Conservation (phyloP, 2,113 vertebrate species). For the Dicentrarchus labrax region DNA sequence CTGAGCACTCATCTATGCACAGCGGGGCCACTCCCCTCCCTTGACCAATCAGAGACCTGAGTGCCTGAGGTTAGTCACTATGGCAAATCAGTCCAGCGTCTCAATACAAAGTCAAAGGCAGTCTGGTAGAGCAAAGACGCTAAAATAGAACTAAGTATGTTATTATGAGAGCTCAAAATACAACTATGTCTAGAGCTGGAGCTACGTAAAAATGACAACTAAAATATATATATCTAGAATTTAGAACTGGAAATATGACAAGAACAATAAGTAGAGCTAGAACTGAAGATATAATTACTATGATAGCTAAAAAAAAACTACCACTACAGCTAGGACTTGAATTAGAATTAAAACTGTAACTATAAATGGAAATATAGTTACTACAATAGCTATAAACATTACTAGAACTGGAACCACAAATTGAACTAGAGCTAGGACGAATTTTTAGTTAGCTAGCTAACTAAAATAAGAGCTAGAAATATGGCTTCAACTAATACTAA, state of each 20-base stretch:
- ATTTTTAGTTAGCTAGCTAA: background rate
- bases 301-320: background rate
- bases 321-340: background rate
- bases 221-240: too few species aligned
- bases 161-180: too few species aligned
- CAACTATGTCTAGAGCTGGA: background rate
- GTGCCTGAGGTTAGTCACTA: conserved; percentile 73
- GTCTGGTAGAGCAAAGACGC: conserved; percentile 4
- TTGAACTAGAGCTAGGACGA: background rate
- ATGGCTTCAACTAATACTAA: background rate
- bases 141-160: background rate
- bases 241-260: background rate
- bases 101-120: conserved; percentile 60
- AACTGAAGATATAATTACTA: background rate
- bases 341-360: background rate
- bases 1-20: conserved; percentile 79
- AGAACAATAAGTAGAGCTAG: background rate
- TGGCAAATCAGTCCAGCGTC: conserved; percentile 50
- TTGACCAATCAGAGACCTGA: conserved; percentile 73
- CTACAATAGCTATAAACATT: background rate
- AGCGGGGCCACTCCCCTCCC: conserved; percentile 71
- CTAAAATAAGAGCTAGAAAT: background rate
- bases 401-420: background rate
- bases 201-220: background rate
- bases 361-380: background rate